Base-by-base conservation (phyloP, 2,888 invertebrate species). In the Caenorhabditis auriculariae region DNA sequence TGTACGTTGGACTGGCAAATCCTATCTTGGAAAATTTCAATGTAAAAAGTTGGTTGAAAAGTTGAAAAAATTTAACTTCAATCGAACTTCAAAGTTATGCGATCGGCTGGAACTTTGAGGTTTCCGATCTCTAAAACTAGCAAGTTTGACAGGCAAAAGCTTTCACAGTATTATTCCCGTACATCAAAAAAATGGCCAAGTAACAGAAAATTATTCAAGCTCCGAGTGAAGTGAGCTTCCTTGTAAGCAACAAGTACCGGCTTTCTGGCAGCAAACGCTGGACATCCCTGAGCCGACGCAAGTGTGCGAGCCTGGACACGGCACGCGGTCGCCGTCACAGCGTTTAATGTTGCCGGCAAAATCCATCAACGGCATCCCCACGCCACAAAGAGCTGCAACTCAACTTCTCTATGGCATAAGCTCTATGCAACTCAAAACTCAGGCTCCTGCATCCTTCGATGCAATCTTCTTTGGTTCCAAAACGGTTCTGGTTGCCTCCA, bases 401-500 rank as follows among this genome's bases (percentile, higher is more conserved):
- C 26, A n/a, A 21, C 26, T 15, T 23, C 32, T 41, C 15, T n/a
- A n/a, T 32, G 9, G 9, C 35, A 12, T n/a, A 12, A 9, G 9
- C 35, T 32, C 35, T n/a, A n/a, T n/a, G n/a, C n/a, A n/a, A n/a
- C n/a, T n/a, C n/a, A n/a, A n/a, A n/a, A 72, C 72, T 59, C 29
- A 75, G 45, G 46, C 71, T 67, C 23, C 58, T 53, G 38, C 75
- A 75, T 3, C 75, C 75, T 27, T 68, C 60, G 15, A 66, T 28
- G 42, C 75, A 75, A 7, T 75, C 72, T 12, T 71, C 61, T 28
- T 63, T 64, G 26, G 65, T 68, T 12, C 55, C 32, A 43, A 74
- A 74, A 3, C 74, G 57, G 41, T 74, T 74, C 54, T 70, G 72
- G 61, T 75, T 75, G 7, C 75, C 75, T n/a, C 75, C 75, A 48